Percentiles rank a stretch among this genome's conserved stretches.
Evolutionary conservation across 2,888 invertebrate genomes (phyloP).

Genomic region (Hipparchia sbordonii): DNA sequence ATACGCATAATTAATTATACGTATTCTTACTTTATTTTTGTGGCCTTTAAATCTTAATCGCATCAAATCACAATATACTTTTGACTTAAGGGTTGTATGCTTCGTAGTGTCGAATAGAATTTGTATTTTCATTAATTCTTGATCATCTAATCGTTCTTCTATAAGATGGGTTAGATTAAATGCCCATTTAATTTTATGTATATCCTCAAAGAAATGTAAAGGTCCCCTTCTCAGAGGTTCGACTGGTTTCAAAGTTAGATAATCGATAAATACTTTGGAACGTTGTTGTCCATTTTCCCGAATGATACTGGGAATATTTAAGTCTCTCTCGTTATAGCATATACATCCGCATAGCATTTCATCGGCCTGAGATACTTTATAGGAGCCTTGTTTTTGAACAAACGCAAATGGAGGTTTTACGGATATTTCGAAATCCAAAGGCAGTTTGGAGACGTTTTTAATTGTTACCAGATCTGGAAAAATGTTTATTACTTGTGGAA

Average conservation of each 20-base stretch:
- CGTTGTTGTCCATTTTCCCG: slow-evolving; percentile 53
- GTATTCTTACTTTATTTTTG: slow-evolving; percentile 65
- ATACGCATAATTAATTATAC: not conserved
- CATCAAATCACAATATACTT: slow-evolving; percentile 66
- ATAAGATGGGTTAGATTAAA: slow-evolving; percentile 66
- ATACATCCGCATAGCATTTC: slow-evolving; percentile 68
- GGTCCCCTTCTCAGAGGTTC: slow-evolving; percentile 59
- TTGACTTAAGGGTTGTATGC: slow-evolving; percentile 66
- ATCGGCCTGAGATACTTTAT: slow-evolving; percentile 63
- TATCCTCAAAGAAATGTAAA: slow-evolving; percentile 71
- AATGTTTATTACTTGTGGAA: slow-evolving; percentile 38
- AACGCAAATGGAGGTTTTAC: slow-evolving; percentile 79
- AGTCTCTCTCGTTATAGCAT: slow-evolving; percentile 63
- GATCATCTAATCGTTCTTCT: slow-evolving; percentile 69
- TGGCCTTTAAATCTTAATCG: slow-evolving; percentile 72
- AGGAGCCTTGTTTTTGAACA: slow-evolving; percentile 64
- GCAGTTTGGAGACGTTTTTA: slow-evolving; percentile 80
- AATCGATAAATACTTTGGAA: slow-evolving; percentile 65
- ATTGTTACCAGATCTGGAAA: slow-evolving; percentile 79
- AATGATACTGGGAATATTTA: slow-evolving; percentile 58
- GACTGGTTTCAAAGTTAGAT: slow-evolving; percentile 65
- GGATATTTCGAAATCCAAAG: slow-evolving; percentile 72
- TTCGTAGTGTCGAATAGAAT: slow-evolving; percentile 74
- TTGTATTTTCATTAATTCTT: slow-evolving; percentile 74
- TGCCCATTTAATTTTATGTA: slow-evolving; percentile 72